phyloP scores from a whole-genome alignment of 2,888 invertebrate genomes.

The Hemithea aestivaria region DNA sequence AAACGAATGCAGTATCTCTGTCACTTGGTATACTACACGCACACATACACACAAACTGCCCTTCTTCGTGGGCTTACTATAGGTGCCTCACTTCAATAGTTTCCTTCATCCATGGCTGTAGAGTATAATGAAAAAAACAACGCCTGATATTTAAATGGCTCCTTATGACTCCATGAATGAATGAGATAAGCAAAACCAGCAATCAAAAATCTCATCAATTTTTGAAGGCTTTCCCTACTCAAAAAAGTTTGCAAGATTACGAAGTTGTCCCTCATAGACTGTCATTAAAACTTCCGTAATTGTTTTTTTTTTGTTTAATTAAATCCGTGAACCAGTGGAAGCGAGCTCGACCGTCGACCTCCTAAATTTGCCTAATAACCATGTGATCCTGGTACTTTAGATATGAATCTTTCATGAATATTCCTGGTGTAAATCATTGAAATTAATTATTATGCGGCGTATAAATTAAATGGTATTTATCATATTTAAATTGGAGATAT shows the following conservation, averaged over 20 bases:
- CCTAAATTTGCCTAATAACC: constrained; percentile 35
- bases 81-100: too few species aligned
- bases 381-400: constrained; percentile 29
- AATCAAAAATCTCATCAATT: constrained; percentile 3
- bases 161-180: too few species aligned
- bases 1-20: too few species aligned
- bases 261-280: constrained; percentile 8
- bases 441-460: constrained; percentile 20
- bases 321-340: constrained; percentile 27
- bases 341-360: constrained; percentile 21
- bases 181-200: background rate
- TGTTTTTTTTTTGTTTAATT: constrained; percentile 37
- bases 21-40: too few species aligned
- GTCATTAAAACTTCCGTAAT: constrained; percentile 42
- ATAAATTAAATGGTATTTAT: constrained; percentile 18
- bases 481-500: constrained; percentile 7
- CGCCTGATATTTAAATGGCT: too few species aligned
- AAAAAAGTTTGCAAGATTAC: constrained; percentile 2
- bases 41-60: too few species aligned
- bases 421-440: constrained; percentile 21
- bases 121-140: too few species aligned
- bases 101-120: too few species aligned
- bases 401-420: constrained; percentile 34
- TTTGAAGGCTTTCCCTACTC: constrained; percentile 1
- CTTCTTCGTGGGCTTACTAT: too few species aligned